Percentiles rank a stretch among this genome's conserved stretches.
These are phyloP conservation scores for Torymus aiolomorphi DNA, from an alignment of 2,888 invertebrate genomes.

Conservation along the genomic window DNA sequence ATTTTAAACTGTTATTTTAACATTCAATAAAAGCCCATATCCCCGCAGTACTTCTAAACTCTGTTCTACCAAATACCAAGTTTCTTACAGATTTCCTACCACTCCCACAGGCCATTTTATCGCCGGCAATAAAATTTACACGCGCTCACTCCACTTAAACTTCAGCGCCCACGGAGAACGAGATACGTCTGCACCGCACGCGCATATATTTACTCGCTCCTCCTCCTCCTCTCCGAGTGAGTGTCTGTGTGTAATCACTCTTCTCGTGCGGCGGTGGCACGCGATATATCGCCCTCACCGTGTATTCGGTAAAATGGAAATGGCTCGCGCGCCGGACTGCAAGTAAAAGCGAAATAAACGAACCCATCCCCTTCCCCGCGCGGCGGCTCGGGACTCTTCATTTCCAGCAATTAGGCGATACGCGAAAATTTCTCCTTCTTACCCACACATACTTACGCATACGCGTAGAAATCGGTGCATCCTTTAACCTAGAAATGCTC, in stretches of 20 bases:
- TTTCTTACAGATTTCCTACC: not conserved
- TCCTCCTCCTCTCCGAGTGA: too few species aligned
- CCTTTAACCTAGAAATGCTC: constrained; percentile 53
- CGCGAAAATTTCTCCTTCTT: constrained; percentile 42
- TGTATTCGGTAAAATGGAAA: constrained; percentile 58
- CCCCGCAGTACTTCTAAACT: too few species aligned
- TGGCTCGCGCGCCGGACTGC: constrained; percentile 62
- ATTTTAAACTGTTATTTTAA: too few species aligned
- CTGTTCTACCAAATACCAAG: too few species aligned
- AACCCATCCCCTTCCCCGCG: not conserved
- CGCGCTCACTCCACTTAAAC: too few species aligned
- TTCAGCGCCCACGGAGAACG: too few species aligned
- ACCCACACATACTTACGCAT: not conserved
- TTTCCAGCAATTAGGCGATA: constrained; percentile 40
- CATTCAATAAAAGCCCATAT: not conserved
- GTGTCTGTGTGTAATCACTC: too few species aligned
- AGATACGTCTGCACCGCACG: too few species aligned
- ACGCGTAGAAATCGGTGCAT: constrained; percentile 51
- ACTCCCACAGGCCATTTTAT: not conserved
- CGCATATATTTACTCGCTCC: too few species aligned
- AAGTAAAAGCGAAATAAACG: constrained; percentile 16
- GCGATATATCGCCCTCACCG: not conserved
- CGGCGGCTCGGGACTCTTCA: constrained; percentile 49
- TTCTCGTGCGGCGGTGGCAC: too few species aligned
- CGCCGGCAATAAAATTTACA: not conserved